Conservation (phyloP, 1,140 invertebrate species). For the Drosophila virilis region DNA sequence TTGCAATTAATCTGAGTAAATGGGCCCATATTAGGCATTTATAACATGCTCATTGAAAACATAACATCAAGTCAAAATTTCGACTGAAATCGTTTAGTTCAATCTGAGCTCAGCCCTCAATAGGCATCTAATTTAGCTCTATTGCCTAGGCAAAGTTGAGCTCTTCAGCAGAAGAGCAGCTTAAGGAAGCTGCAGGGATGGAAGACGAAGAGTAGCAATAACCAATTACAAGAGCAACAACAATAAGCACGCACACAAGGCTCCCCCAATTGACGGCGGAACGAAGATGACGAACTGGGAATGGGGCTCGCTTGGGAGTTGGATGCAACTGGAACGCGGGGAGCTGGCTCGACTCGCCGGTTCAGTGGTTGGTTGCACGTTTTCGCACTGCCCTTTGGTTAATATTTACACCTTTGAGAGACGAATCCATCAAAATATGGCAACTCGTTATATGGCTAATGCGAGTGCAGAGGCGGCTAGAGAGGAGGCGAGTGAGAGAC, state of each 20-base stretch:
- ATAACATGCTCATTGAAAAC: too few species aligned
- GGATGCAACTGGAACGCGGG: too few species aligned
- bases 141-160: slow-evolving; percentile 5
- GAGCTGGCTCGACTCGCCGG: not conserved
- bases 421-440: slow-evolving; percentile 79
- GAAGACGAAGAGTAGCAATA: slow-evolving; percentile 27
- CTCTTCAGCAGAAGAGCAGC: slow-evolving; percentile 32
- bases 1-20: not conserved
- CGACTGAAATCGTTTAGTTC: too few species aligned
- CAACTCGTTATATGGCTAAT: slow-evolving; percentile 70
- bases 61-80: too few species aligned
- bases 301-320: not conserved
- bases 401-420: slow-evolving; percentile 76
- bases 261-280: slow-evolving; percentile 19
- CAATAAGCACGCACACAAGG: slow-evolving; percentile 21
- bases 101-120: slow-evolving; percentile 8
- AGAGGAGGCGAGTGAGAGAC: slow-evolving; percentile 6
- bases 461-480: slow-evolving; percentile 1
- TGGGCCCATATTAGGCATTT: not conserved
- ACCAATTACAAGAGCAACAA: slow-evolving; percentile 24
- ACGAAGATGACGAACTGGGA: slow-evolving; percentile 7
- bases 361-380: slow-evolving; percentile 47
- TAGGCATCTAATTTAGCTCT: slow-evolving; percentile 23
- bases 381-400: slow-evolving; percentile 76
- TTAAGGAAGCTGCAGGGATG: slow-evolving; percentile 15